Conservation (phyloP, 2,797 vertebrate genomes). For the Micromesistius poutassou region DNA sequence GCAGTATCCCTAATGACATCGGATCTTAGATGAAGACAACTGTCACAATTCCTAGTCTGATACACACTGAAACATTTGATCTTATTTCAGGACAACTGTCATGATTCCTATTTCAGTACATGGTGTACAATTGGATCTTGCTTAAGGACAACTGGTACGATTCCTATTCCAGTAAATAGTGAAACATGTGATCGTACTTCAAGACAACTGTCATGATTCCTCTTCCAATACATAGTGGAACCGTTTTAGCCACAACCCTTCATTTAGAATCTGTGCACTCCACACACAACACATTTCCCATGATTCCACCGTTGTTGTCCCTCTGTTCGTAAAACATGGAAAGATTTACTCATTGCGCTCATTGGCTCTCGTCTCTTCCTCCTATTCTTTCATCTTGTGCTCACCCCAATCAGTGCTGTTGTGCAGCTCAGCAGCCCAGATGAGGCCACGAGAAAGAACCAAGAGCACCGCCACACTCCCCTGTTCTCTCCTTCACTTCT, state of each 20-base stretch:
- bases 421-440: background rate
- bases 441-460: background rate
- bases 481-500: background rate
- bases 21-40: background rate
- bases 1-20: background rate
- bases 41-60: background rate
- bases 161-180: slow-evolving; percentile 4
- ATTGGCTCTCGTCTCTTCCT: background rate
- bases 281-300: background rate
- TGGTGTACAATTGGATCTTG: background rate
- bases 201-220: background rate
- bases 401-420: background rate
- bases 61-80: background rate
- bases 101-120: background rate
- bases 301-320: background rate
- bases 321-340: slow-evolving; percentile 1
- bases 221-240: background rate
- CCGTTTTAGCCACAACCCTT: background rate
- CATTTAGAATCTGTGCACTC: background rate
- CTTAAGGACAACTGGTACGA: background rate
- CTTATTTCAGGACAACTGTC: background rate
- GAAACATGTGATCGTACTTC: background rate
- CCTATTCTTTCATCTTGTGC: background rate
- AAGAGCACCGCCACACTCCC: background rate
- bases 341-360: slow-evolving; percentile 4